phyloP scores from a whole-genome alignment of 2,888 invertebrate species.

The Pollenia labialis region DNA sequence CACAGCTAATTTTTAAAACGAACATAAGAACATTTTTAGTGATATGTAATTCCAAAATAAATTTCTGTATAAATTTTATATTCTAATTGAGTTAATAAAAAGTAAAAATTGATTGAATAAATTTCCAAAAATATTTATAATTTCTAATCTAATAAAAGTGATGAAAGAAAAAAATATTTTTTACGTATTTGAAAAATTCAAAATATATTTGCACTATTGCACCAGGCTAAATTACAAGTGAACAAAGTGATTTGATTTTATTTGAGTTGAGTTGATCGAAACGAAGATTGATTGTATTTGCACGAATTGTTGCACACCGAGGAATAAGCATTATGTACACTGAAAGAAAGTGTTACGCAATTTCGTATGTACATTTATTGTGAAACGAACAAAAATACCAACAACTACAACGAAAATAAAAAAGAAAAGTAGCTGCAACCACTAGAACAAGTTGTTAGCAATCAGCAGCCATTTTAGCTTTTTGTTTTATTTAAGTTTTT shows the following conservation, averaged over 20 bases:
- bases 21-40: slow-evolving; percentile 69
- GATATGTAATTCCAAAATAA: slow-evolving; percentile 76
- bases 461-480: slow-evolving; percentile 39
- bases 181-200: slow-evolving; percentile 23
- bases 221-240: slow-evolving; percentile 36
- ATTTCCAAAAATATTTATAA: neutral
- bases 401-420: slow-evolving; percentile 25
- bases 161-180: slow-evolving; percentile 36
- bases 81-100: slow-evolving; percentile 38
- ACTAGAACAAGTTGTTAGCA: slow-evolving; percentile 52
- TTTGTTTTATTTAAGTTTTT: slow-evolving; percentile 46
- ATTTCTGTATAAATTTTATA: slow-evolving; percentile 47
- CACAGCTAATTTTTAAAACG: slow-evolving; percentile 79
- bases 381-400: slow-evolving; percentile 54
- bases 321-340: slow-evolving; percentile 64
- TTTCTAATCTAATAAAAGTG: neutral
- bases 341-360: slow-evolving; percentile 77
- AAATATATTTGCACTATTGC: slow-evolving; percentile 44
- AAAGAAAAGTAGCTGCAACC: slow-evolving; percentile 60
- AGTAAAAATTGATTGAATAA: slow-evolving; percentile 31
- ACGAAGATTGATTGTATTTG: slow-evolving; percentile 47
- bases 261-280: slow-evolving; percentile 31
- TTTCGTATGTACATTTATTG: slow-evolving; percentile 63
- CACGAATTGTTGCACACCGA: neutral
- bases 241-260: slow-evolving; percentile 18